A percentile compares a stretch with the other conserved stretches of the same genome.
These are phyloP conservation scores for Pristionchus mayeri DNA, from an alignment of 2,888 invertebrate genomes.

Conservation along the genomic window DNA sequence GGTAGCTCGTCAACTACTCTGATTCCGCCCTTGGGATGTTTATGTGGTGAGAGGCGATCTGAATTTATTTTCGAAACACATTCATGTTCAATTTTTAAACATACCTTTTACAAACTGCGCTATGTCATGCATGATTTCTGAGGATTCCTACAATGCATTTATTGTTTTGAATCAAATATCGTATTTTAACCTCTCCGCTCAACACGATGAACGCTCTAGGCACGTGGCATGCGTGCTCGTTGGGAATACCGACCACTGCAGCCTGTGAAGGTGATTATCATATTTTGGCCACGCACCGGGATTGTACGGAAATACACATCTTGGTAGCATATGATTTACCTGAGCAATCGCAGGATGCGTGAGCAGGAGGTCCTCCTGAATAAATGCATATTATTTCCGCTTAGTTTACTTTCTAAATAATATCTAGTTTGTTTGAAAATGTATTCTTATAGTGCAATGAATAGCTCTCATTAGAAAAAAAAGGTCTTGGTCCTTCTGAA, in stretches of 20 bases:
- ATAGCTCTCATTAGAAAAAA: too few species aligned
- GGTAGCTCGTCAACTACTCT: background rate
- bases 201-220: slow-evolving; percentile 23
- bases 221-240: background rate
- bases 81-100: background rate
- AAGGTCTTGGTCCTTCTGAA: too few species aligned
- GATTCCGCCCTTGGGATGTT: slow-evolving; percentile 38
- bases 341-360: slow-evolving; percentile 78
- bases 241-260: slow-evolving; percentile 84
- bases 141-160: background rate
- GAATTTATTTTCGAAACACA: background rate
- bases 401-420: too few species aligned
- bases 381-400: too few species aligned
- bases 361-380: slow-evolving; percentile 85
- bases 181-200: background rate
- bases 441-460: too few species aligned
- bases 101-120: slow-evolving; percentile 16
- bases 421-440: background rate
- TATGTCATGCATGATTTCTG: background rate
- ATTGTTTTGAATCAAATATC: background rate
- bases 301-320: too few species aligned
- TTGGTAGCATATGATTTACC: too few species aligned
- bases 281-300: background rate
- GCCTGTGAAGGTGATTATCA: slow-evolving; percentile 82
- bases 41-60: slow-evolving; percentile 34